Evolutionary conservation across 2,797 vertebrate species (phyloP).

Genomic region (Rhinichthys osculus): DNA sequence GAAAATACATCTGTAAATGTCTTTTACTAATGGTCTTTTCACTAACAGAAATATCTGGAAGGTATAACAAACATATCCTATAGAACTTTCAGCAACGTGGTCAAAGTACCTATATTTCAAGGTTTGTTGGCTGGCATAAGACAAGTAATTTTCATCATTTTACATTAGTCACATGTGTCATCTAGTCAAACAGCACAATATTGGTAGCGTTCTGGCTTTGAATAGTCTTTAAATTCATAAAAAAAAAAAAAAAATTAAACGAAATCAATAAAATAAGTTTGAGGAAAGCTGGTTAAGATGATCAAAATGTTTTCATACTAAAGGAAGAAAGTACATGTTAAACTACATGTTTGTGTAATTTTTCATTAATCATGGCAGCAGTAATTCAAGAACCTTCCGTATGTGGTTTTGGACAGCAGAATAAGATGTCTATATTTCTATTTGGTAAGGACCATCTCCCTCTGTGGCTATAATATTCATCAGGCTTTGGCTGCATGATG

Average conservation of each 20-base stretch:
- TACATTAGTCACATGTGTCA: background rate
- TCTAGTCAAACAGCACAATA: background rate
- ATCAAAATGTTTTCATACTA: background rate
- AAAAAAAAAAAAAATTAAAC: background rate
- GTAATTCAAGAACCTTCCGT: background rate
- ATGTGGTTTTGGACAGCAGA: background rate
- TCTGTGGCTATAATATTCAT: slow-evolving; percentile 45
- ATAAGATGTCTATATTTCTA: slow-evolving; percentile 12
- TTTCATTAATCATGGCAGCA: background rate
- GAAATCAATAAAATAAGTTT: background rate
- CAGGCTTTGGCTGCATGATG: slow-evolving; percentile 60
- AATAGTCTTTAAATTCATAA: background rate
- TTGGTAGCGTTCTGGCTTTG: background rate
- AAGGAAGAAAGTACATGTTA: background rate
- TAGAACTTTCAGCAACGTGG: background rate
- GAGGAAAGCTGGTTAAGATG: background rate
- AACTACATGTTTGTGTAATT: background rate
- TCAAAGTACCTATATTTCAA: background rate
- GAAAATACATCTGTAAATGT: background rate
- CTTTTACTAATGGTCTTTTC: background rate
- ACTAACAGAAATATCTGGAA: background rate
- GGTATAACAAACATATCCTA: background rate
- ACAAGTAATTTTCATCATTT: slow-evolving; percentile 10
- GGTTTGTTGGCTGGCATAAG: background rate
- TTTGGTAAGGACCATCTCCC: slow-evolving; percentile 14